A percentile compares a stretch with the other conserved stretches of the same genome.
phyloP scores from a whole-genome alignment of 64 coral and sea anemone genomes.

The Montipora foliosa region DNA sequence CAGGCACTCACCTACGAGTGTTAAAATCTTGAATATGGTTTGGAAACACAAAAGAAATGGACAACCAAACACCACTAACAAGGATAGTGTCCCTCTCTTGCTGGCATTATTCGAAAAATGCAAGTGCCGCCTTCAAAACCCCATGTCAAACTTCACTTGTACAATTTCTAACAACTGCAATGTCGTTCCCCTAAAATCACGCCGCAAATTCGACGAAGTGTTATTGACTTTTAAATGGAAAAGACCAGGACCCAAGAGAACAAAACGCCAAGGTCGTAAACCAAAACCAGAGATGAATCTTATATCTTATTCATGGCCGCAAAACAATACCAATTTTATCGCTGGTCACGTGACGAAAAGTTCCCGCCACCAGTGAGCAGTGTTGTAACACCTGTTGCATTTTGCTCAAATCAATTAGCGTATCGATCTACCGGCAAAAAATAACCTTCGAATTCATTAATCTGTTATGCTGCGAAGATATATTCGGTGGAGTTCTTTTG shows the following conservation, averaged over 20 bases:
- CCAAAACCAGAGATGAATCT: slow-evolving; percentile 14
- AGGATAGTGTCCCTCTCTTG: background rate
- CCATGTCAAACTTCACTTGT: background rate
- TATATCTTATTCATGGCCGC: slow-evolving; percentile 46
- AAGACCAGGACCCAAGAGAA: background rate
- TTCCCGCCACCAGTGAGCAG: slow-evolving; percentile 32
- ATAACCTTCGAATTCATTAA: slow-evolving; percentile 48
- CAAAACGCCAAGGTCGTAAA: slow-evolving; percentile 33
- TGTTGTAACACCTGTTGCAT: slow-evolving; percentile 40
- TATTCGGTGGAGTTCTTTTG: slow-evolving; percentile 25
- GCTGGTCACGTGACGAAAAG: slow-evolving; percentile 24
- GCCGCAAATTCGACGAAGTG: background rate
- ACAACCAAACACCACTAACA: background rate
- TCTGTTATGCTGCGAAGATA: background rate
- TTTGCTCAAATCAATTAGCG: slow-evolving; percentile 37
- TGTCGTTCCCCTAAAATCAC: background rate
- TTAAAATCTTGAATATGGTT: slow-evolving; percentile 15
- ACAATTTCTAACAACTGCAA: background rate
- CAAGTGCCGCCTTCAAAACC: slow-evolving; percentile 9
- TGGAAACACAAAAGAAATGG: slow-evolving; percentile 27
- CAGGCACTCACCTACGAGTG: slow-evolving; percentile 17
- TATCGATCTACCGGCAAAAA: background rate
- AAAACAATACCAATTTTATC: slow-evolving; percentile 9
- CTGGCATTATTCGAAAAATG: slow-evolving; percentile 16
- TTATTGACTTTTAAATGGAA: background rate